Conservation (phyloP, 2,888 invertebrate genomes). For the Zhuqinia jingwanae region DNA sequence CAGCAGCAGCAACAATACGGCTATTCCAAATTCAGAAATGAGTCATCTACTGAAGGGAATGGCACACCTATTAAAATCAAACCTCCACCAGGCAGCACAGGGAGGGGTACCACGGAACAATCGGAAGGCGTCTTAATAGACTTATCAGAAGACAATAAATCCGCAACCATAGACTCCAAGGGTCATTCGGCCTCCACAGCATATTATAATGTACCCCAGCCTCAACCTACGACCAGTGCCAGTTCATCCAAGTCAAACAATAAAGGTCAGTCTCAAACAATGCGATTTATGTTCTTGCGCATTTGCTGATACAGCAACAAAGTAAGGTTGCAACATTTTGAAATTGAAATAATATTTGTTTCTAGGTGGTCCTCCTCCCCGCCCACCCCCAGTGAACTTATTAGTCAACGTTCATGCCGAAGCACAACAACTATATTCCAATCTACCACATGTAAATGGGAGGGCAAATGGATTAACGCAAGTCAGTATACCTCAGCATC, state of each 20-base stretch:
- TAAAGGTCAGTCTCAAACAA: constrained; percentile 76
- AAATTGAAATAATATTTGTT: not conserved
- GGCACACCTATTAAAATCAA: constrained; percentile 26
- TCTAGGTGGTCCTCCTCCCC: constrained; percentile 63
- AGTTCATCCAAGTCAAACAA: constrained; percentile 88
- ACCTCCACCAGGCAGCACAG: not conserved
- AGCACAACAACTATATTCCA: constrained; percentile 70
- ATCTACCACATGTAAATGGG: constrained; percentile 40
- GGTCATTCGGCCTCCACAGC: constrained; percentile 56
- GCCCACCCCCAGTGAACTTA: constrained; percentile 70
- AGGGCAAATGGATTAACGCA: constrained; percentile 15
- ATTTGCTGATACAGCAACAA: too few relatives aligned
- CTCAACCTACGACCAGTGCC: constrained; percentile 86
- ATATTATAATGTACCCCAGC: constrained; percentile 80
- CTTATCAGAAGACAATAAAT: constrained; percentile 83
- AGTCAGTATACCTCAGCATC: constrained; percentile 36
- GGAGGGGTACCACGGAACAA: not conserved
- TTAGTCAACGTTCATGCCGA: constrained; percentile 77
- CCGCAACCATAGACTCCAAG: constrained; percentile 58
- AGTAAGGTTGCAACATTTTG: not conserved
- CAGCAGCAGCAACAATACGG: constrained; percentile 86
- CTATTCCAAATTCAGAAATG: constrained; percentile 91
- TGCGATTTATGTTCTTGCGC: not conserved
- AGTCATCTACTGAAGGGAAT: constrained; percentile 81
- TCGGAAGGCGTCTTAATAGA: constrained; percentile 89